Conservation (phyloP, 2,113 vertebrate genomes). For the Gallinago undulata region DNA sequence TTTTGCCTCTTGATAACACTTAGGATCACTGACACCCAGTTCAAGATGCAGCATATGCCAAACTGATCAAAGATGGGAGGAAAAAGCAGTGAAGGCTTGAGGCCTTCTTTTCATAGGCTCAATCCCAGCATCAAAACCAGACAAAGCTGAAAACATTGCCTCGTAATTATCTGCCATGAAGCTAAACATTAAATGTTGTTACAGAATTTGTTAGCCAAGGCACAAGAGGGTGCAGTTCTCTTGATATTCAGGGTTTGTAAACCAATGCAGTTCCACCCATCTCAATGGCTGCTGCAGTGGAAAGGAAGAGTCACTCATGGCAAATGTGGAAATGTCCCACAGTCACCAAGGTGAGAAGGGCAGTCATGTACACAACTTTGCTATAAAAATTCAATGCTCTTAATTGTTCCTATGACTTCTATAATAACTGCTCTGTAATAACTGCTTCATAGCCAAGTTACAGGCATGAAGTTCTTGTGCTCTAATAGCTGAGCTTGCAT, state of each 20-base stretch:
- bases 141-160: background rate
- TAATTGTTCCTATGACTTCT: background rate
- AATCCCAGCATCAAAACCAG: background rate
- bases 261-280: background rate
- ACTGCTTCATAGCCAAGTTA: background rate
- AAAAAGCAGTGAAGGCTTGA: background rate
- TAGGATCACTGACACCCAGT: background rate
- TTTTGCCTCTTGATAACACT: background rate
- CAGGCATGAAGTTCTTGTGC: background rate
- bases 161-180: background rate
- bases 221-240: background rate
- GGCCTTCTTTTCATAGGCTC: background rate
- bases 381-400: background rate
- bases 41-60: background rate
- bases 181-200: background rate
- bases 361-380: background rate
- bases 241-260: background rate
- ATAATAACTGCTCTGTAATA: background rate
- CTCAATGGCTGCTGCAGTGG: fast-evolving
- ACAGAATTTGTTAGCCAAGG: background rate
- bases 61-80: background rate
- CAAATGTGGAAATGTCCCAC: fast-evolving
- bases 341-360: background rate
- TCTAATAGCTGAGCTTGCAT: background rate
- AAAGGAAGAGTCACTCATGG: background rate